Base-by-base conservation (phyloP, 1,140 invertebrate species). In the Nilaparvata lugens region DNA sequence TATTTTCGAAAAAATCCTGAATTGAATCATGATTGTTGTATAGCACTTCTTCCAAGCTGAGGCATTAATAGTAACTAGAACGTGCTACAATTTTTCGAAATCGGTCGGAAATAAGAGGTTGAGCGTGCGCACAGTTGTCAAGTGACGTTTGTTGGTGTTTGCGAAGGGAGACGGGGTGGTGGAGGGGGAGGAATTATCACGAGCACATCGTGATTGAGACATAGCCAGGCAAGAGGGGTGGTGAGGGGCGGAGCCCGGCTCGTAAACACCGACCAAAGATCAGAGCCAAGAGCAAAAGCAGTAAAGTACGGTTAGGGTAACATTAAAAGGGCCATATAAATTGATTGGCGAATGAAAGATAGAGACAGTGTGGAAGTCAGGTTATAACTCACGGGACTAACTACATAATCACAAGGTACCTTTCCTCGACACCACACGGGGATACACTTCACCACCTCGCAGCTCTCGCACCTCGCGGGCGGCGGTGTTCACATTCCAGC, bases 301-400 rank as follows among this genome's bases (percentile, higher is more conserved):
- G 45, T 48, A 48, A 48, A 48, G 45, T 48, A 48, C 45, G 45
- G 45, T 48, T 48, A 48, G 21, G 45, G 45, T 48, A 48, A 48
- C 45, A 48, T 48, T 48, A 48, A 48, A 48, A 48, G 45, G 45
- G 45, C 45, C 45, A 48, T 48, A 48, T 48, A 48, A 48, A 48
- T 48, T 48, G 45, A 48, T 48, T 48, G 45, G 45, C 45, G 45
- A 48, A 48, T 48, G 45, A 48, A 23, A 48, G 45, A 48, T 48
- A 48, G 16, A 48, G 21, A 48, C 45, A 18, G 45, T 48, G 45
- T 48, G 45, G 45, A 48, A 48, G 45, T 18, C 21, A 18, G 16
- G 21, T 23, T 48, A 48, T 48, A 48, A 48, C 45, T 48, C 45
- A 48, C 45, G 9, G 4, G 45, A 11, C 45, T 48, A 48, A 48